A percentile compares a stretch with the other conserved stretches of the same genome.
These are phyloP conservation scores for Hydriomena furcata DNA, from an alignment of 2,888 invertebrate genomes.

Conservation along the genomic window DNA sequence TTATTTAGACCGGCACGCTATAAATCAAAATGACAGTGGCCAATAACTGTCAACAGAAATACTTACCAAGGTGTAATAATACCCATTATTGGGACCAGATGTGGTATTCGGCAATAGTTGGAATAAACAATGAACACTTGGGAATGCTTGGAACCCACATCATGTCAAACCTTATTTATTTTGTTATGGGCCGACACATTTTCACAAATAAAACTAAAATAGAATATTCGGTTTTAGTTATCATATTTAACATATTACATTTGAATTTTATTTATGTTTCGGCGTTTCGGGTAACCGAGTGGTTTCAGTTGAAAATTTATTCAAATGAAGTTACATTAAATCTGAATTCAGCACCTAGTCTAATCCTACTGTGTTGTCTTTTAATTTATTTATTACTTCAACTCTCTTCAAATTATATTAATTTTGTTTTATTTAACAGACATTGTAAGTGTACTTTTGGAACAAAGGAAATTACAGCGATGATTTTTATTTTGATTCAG, in stretches of 20 bases:
- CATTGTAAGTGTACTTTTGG: not conserved
- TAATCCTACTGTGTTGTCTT: conserved; percentile 9
- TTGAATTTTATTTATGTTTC: conserved; percentile 27
- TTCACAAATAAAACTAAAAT: conserved; percentile 1
- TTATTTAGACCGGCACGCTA: conserved; percentile 25
- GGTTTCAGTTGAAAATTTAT: not conserved
- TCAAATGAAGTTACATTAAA: not conserved
- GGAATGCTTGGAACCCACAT: conserved; percentile 37
- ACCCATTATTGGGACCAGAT: conserved; percentile 7
- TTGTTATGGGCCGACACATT: conserved; percentile 38
- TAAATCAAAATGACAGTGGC: conserved; percentile 33
- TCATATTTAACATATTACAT: too few species aligned
- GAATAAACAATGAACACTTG: conserved; percentile 31
- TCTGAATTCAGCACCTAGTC: not conserved
- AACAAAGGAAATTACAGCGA: conserved; percentile 4
- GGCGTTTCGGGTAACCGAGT: not conserved
- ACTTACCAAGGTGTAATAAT: conserved; percentile 11
- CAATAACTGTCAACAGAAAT: conserved; percentile 25
- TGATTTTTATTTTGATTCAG: conserved; percentile 26
- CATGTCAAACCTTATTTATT: conserved; percentile 42
- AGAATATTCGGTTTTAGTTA: too few species aligned
- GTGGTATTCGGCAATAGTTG: conserved; percentile 20
- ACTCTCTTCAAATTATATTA: not conserved
- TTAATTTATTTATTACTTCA: conserved; percentile 3
- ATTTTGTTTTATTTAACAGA: not conserved